These are phyloP conservation scores for Tragelaphus eurycerus DNA, from an alignment of 2,797 vertebrate species.

Conservation along the genomic window DNA sequence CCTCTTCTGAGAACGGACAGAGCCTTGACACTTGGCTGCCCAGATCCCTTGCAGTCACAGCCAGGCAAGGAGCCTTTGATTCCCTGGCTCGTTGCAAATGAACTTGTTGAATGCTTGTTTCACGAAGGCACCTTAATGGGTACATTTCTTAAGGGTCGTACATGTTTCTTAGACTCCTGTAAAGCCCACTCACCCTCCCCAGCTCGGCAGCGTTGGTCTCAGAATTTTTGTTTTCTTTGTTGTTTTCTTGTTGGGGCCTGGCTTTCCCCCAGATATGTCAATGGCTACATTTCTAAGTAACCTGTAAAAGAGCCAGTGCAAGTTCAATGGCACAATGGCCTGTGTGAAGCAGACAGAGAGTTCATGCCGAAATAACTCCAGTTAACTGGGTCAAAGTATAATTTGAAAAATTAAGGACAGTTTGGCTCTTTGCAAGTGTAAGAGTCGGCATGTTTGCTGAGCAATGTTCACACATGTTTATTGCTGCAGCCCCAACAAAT, in stretches of 20 bases:
- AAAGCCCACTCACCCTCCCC: neutral
- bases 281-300: conserved; percentile 55
- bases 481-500: conserved; percentile 48
- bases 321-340: conserved; percentile 33
- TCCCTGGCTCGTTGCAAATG: neutral
- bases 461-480: conserved; percentile 54
- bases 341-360: conserved; percentile 69
- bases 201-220: neutral
- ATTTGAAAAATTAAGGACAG: conserved; percentile 76
- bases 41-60: neutral
- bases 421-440: conserved; percentile 69
- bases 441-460: conserved; percentile 57
- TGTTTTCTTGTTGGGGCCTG: conserved; percentile 30
- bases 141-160: neutral
- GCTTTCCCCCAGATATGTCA: neutral
- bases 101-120: conserved; percentile 32
- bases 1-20: neutral
- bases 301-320: conserved; percentile 46
- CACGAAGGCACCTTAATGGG: neutral
- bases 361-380: conserved; percentile 77
- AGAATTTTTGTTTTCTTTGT: conserved; percentile 57
- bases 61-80: neutral
- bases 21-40: neutral
- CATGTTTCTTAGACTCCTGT: conserved; percentile 2
- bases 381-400: conserved; percentile 79